Conservation (phyloP, 2,113 vertebrate species). For the Porphyrio hochstetteri region DNA sequence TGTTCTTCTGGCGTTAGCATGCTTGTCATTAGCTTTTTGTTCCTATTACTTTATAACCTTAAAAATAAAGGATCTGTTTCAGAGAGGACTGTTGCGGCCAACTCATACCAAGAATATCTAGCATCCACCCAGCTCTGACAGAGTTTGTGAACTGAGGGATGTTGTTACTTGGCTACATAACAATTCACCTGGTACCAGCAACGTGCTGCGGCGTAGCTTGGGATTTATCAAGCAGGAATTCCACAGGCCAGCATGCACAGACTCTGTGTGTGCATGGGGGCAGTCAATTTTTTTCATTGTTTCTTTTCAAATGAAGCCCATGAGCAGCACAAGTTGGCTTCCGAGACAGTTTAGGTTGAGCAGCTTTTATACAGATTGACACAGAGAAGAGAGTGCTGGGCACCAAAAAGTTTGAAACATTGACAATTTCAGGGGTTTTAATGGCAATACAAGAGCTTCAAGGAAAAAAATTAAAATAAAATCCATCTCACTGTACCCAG, state of each 20-base stretch:
- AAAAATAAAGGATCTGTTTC: constrained; percentile 46
- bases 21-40: background rate
- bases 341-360: background rate
- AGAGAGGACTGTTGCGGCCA: background rate
- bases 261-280: too few species aligned
- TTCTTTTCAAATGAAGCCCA: background rate
- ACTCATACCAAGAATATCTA: background rate
- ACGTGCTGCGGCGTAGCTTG: background rate
- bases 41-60: background rate
- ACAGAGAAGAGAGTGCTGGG: background rate
- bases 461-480: background rate
- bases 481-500: background rate
- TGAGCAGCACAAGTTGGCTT: background rate
- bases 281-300: background rate
- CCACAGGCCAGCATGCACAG: background rate
- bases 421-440: background rate
- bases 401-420: background rate
- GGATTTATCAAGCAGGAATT: background rate
- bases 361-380: background rate
- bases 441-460: background rate
- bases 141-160: background rate
- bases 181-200: background rate
- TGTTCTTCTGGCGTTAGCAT: background rate
- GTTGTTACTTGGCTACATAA: background rate
- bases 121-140: constrained; percentile 19